Evolutionary conservation across 2,797 vertebrate species (phyloP), one percentile per base, ranked within the genome.

Genomic region (Tapera naevia): DNA sequence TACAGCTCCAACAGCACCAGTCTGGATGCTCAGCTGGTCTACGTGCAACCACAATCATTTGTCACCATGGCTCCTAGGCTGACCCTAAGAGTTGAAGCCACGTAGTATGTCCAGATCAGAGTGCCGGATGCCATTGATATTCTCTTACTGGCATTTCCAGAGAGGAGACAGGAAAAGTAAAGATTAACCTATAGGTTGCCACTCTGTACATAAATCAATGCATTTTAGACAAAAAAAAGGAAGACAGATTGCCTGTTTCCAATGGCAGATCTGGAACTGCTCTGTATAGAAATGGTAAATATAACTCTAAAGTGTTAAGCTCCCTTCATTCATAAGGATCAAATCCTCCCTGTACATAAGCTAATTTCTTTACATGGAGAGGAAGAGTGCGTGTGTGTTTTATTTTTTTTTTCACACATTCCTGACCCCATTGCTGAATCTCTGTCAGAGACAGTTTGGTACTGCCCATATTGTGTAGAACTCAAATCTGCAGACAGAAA

Each of bases 401-500:
- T 93, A 30, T 90, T 91, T 80, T 35, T 53, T 43, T 92, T 81
- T 35, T 9, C 81, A 88, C 51, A 51, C 54, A 22, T 57, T 95
- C 57, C 75, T 64, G 54, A 24, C 51, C 64, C 90, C 60, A 78
- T 2, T 10, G 45, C 70, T 67, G 72, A 91, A 64, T 85, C 61
- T 62, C 83, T 76, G 69, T 50, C 50, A 89, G 53, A 82, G 92
- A 89, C 93, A 93, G 85, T 51, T 90, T 39, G 70, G 85, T 58
- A 64, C 81, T 27, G 16, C 78, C 88, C 93, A 88, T 71, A 87
- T 67, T 75, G 56, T 39, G 19, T 11, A 93, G 85, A 91, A 86
- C 81, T 86, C 62, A 62, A 78, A 89, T 87, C 30, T 9, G 13
- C 51, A 96, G 94, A 96, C 56, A 96, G 94, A 96, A 97, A 97